Evolutionary conservation across 1,140 invertebrate species (phyloP).

Genomic region (Leptinotarsa defecta): DNA sequence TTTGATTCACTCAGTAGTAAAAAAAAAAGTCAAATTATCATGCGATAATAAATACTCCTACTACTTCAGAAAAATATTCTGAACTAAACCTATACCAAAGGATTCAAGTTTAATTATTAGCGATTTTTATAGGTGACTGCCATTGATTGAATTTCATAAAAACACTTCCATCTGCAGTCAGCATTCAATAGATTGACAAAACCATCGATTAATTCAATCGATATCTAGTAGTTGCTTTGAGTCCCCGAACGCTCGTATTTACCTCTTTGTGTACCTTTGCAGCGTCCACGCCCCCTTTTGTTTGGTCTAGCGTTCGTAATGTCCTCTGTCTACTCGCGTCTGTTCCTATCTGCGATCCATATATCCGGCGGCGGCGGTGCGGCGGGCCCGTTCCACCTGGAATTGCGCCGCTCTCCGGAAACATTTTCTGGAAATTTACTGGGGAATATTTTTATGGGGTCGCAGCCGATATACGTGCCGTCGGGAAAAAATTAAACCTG

Average conservation of each 20-base stretch:
- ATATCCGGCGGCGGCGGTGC: background rate
- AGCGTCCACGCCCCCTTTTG: conserved; percentile 8
- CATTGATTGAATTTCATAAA: too few relatives aligned
- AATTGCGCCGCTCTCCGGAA: conserved; percentile 7
- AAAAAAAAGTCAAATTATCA: too few relatives aligned
- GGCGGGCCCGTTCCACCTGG: background rate
- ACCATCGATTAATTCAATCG: too few relatives aligned
- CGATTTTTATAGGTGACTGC: too few relatives aligned
- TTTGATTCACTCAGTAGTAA: too few relatives aligned
- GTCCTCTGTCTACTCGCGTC: conserved; percentile 5
- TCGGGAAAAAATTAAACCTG: background rate
- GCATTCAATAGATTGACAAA: too few relatives aligned
- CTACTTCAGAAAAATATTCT: too few relatives aligned
- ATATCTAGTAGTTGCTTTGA: too few relatives aligned
- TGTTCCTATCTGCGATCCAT: conserved; percentile 2
- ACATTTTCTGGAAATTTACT: conserved; percentile 6
- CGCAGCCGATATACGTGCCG: conserved; percentile 4
- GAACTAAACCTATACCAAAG: too few relatives aligned
- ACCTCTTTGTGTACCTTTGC: background rate
- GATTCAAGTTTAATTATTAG: too few relatives aligned
- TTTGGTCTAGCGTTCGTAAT: conserved; percentile 23
- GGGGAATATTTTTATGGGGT: conserved; percentile 1
- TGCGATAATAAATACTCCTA: too few relatives aligned
- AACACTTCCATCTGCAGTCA: too few relatives aligned
- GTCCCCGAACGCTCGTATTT: background rate